Evolutionary conservation across 2,888 invertebrate genomes (phyloP), one percentile per base, ranked within the genome.

Genomic region (Epinotia demarniana): DNA sequence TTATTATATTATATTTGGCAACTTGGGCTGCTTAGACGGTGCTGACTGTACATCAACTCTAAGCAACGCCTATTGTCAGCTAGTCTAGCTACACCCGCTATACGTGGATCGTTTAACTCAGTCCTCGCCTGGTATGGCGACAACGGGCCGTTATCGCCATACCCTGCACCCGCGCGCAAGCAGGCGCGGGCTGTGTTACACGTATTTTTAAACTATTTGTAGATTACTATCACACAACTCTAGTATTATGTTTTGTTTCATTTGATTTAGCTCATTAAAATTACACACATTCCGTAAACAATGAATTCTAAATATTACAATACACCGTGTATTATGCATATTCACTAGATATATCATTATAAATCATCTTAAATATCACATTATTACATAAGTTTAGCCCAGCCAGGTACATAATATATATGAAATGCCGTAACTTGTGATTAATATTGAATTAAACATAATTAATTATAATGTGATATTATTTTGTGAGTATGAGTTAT

Each of bases 331-430:
- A 58, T 23, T 43, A 57, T 43, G n/a, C 43, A 12, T 49, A 9
- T 16, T 12, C 39, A 11, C 39, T 43, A 23, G 27, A 23, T 55
- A 57, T 53, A 33, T 23, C 4, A 19, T 19, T 33, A 43, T 27
- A 61, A 62, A 57, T 57, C 57, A 58, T 46, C 19, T 69, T 67
- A 73, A 55, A 58, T 70, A 74, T 74, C 74, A 74, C 74, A 74
- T 74, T 64, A 74, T 74, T 64, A 70, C 49, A 53, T 64, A 74
- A 64, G 63, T 71, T 66, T 55, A 75, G 12, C 53, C 64, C 75
- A 39, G 12, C 55, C 63, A 70, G 74, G 69, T 64, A 75, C 70
- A 19, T 55, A 66, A 43, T 63, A 49, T 33, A 69, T 74, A 74
- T 70, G 63, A 74, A 62, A 74, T 70, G 63, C 58, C n/a, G 49